Evolutionary conservation across 2,888 invertebrate genomes (phyloP), one percentile per base, ranked within the genome.

Genomic region (Cheilosia pagana): DNA sequence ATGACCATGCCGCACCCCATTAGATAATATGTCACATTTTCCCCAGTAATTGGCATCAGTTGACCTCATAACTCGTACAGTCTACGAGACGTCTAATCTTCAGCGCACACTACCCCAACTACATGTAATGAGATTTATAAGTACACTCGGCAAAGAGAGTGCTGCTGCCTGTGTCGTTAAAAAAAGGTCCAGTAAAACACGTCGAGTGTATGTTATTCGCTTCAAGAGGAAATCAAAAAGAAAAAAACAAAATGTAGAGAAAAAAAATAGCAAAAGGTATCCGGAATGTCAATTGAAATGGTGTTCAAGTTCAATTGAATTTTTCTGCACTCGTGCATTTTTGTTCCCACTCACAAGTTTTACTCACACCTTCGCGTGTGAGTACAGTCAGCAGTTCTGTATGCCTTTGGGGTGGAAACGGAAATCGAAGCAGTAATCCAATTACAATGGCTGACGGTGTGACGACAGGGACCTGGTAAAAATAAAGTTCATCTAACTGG

Each of bases 381-480:
- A 16, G 43, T 16, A 16, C 19, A 10, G 48, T 7, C 2, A 10
- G n/a, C n/a, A n/a, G n/a, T 10, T 25, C 28, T 28, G 25, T 19
- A 2, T 7, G 50, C 35, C 12, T 1, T 23, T 16, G 28, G 55
- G 41, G 28, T 68, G 68, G 28, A 68, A 57, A 43, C 68, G 68
- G 68, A 68, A 68, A 68, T 68, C 43, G 68, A 68, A 68, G 55
- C 43, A 19, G 35, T 68, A 55, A 68, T 68, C 55, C 68, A 57
- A 55, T 68, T 55, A 45, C 68, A 68, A 31, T 43, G 31, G 19
- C 68, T 68, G 57, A 43, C 68, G 31, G 25, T 45, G 16, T 68
- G 45, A 45, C 68, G 28, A 25, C 55, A 68, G 8, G 39, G 41
- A 25, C 10, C 4, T n/a, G 39, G 1, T 6, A 19, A 21, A 59